phyloP scores from a whole-genome alignment of 2,797 vertebrate genomes.

The Smutsia temminckii region DNA sequence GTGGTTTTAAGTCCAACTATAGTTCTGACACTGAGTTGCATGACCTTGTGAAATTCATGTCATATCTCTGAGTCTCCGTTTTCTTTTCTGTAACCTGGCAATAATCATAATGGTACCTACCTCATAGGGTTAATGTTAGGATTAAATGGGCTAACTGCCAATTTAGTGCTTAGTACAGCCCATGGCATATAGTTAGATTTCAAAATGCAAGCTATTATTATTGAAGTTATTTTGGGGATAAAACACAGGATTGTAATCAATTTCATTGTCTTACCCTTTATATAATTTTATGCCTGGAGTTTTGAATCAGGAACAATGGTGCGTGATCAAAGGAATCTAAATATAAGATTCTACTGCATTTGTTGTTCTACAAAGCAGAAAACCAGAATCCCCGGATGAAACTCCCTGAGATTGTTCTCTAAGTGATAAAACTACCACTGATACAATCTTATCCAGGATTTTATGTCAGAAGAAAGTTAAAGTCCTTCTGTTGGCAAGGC shows the following conservation, averaged over 20 bases:
- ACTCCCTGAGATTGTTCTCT: slow-evolving; percentile 22
- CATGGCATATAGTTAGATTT: slow-evolving; percentile 26
- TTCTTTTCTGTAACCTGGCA: neutral
- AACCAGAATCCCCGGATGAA: slow-evolving; percentile 46
- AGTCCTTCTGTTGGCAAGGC: neutral
- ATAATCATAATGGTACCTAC: neutral
- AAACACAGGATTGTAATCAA: slow-evolving; percentile 46
- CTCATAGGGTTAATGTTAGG: neutral
- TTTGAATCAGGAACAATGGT: slow-evolving; percentile 67
- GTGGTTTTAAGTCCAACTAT: neutral
- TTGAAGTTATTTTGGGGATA: slow-evolving; percentile 59
- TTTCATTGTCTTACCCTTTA: slow-evolving; percentile 68
- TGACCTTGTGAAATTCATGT: neutral
- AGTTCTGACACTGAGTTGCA: neutral
- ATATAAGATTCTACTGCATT: slow-evolving; percentile 46
- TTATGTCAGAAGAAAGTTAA: slow-evolving; percentile 46
- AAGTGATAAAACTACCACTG: slow-evolving; percentile 25
- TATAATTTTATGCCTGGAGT: slow-evolving; percentile 35
- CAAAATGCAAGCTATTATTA: slow-evolving; percentile 60
- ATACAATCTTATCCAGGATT: neutral
- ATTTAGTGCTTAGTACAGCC: neutral
- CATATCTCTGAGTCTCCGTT: neutral
- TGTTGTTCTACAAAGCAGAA: slow-evolving; percentile 49
- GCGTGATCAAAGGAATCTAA: slow-evolving; percentile 58
- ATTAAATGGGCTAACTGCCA: slow-evolving; percentile 21